Evolutionary conservation across 2,113 vertebrate species (phyloP), one percentile per base, ranked within the genome.

Genomic region (Petroica traversi): DNA sequence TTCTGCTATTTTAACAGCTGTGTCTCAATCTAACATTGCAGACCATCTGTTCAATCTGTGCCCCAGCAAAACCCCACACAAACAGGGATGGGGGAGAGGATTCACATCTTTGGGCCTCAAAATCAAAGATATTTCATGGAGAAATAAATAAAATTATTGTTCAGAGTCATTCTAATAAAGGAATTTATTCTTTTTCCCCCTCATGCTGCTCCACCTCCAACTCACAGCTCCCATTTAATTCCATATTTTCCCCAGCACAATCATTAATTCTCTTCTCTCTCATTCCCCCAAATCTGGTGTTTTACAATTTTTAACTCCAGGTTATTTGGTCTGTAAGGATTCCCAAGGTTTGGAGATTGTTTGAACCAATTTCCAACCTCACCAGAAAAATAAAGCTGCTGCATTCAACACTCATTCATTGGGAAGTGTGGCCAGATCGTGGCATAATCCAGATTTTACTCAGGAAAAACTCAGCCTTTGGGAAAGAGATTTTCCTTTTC

Each of bases 191-290:
- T 7, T 43, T 45, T 57, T 18, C 25, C 5, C 9, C 36, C 5
- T 49, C 9, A 0, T 0, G 8, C 49, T 25, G 45, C 26, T 9
- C 17, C 12, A 0, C 3, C 58, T 17, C 43, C 36, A 25, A 31
- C 36, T 17, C 31, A 12, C 51, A 18, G 5, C 48, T 89, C 62
- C 69, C 25, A 9, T 20, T 66, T 73, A 12, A 48, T 66, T 66
- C 87, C 2, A 3, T 1, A 11, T 57, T 58, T 55, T 2, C 14
- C 24, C 52, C 40, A 5, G 18, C 16, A 33, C 25, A 36, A 26
- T 25, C 34, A 18, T 5, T 6, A 2, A 8, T 51, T 22, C 41
- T 31, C 33, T 34, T 43, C 28, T 55, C 36, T 14, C 33, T 57
- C 28, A 0, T 5, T 14, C 8, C 45, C 12, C 54, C 36, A 13